A percentile compares a stretch with the other conserved stretches of the same genome.
phyloP scores from a whole-genome alignment of 2,888 invertebrate species.

The Andricus quercusramuli region DNA sequence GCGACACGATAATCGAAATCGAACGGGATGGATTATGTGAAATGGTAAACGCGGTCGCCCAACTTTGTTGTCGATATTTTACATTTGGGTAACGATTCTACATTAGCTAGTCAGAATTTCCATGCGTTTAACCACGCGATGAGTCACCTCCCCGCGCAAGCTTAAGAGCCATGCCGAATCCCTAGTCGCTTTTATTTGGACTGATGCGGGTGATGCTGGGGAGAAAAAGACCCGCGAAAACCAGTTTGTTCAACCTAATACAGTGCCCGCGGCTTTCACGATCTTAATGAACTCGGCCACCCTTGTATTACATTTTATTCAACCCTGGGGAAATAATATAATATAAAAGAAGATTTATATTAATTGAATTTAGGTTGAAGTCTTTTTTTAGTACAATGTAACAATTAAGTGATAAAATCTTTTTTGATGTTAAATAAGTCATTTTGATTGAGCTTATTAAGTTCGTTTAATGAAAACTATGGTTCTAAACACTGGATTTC shows the following conservation, averaged over 20 bases:
- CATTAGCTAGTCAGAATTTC: conserved; percentile 42
- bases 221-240: conserved; percentile 50
- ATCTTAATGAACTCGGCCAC: conserved; percentile 50
- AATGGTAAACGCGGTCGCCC: conserved; percentile 12
- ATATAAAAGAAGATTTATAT: neutral
- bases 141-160: conserved; percentile 46
- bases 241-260: conserved; percentile 47
- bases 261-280: conserved; percentile 49
- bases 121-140: conserved; percentile 44
- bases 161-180: conserved; percentile 44
- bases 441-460: too few relatives aligned
- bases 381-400: too few relatives aligned
- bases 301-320: conserved; percentile 18
- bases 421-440: too few relatives aligned
- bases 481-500: too few relatives aligned
- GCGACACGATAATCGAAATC: conserved; percentile 33
- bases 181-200: conserved; percentile 49
- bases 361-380: neutral
- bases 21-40: conserved; percentile 11
- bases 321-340: neutral
- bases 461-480: too few relatives aligned
- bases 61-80: conserved; percentile 23
- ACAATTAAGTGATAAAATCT: too few relatives aligned
- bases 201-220: conserved; percentile 50
- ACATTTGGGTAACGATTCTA: neutral